Evolutionary conservation across 2,113 vertebrate species (phyloP), one percentile per base, ranked within the genome.

Genomic region (Thunnus maccoyii): DNA sequence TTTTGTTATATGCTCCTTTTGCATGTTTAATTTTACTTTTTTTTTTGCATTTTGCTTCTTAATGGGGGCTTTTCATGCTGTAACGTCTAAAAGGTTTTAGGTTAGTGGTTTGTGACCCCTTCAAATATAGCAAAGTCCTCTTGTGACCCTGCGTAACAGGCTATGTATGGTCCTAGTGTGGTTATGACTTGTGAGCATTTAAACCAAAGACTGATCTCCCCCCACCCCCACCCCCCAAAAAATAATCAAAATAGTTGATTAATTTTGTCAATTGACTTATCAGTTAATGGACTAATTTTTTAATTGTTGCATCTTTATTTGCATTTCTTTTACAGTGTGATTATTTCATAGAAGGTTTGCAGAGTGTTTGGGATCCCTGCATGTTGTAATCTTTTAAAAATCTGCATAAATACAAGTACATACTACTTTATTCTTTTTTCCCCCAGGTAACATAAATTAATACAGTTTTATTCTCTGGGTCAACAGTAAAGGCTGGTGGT

Each of bases 401-500:
- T 36, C 18, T 15, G 51, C n/a, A 14, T 9, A 56, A 68, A 61
- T 25, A 5, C 15, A 3, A 0, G 4, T 17, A 16, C 32, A 62
- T 36, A 18, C 41, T 50, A 13, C 20, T 14, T 18, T 16, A 22
- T 22, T 22, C 22, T 22, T 22, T 22, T 22, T 22, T 22, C 1
- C 22, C 36, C 9, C 5, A 41, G 1, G 41, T 56, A 52, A 62
- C 1, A 1, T 14, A 0, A 1, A 36, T 58, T 58, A n/a, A 66
- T 54, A 32, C n/a, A 2, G 0, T 64, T 13, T 27, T 56, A 17
- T 41, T 47, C 11, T 76, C 2, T 65, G 22, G 87, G 80, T 72
- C 65, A 15, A 15, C 44, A 99, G 97, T 97, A 78, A 98, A 96
- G 94, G 97, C 97, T 71, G 97, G 96, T 85, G 92, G 96, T n/a